phyloP scores from a whole-genome alignment of 2,888 invertebrate species.

The Metacarcinus magister region DNA sequence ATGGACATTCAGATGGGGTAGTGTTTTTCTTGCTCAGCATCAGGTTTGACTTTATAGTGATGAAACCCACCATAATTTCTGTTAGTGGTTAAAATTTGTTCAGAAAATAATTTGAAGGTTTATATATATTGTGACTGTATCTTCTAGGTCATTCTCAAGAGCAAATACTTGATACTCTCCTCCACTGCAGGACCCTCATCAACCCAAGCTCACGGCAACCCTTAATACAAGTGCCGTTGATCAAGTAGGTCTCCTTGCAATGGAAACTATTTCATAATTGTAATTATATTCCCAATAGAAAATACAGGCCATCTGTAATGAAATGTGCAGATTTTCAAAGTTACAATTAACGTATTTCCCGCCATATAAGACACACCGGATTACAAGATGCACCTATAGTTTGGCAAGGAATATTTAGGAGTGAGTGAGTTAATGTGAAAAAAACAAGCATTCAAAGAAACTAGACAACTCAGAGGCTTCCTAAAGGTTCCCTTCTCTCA shows the following conservation, averaged over 20 bases:
- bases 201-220: background rate
- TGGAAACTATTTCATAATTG: background rate
- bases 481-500: too few species aligned
- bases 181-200: slow-evolving; percentile 61
- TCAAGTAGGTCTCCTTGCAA: slow-evolving; percentile 55
- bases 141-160: slow-evolving; percentile 46
- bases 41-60: too few species aligned
- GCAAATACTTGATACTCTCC: slow-evolving; percentile 54
- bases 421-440: too few species aligned
- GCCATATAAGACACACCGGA: too few species aligned
- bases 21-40: too few species aligned
- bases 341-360: too few species aligned
- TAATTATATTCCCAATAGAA: background rate
- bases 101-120: background rate
- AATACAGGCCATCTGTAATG: background rate
- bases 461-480: too few species aligned
- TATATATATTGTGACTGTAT: background rate
- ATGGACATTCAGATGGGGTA: too few species aligned
- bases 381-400: too few species aligned
- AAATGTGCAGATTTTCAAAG: background rate
- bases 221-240: slow-evolving; percentile 32
- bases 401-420: too few species aligned
- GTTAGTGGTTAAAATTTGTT: background rate
- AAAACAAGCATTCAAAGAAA: too few species aligned
- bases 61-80: background rate